These are phyloP conservation scores for Diplodus sargus DNA, from an alignment of 2,797 vertebrate species.

Conservation along the genomic window DNA sequence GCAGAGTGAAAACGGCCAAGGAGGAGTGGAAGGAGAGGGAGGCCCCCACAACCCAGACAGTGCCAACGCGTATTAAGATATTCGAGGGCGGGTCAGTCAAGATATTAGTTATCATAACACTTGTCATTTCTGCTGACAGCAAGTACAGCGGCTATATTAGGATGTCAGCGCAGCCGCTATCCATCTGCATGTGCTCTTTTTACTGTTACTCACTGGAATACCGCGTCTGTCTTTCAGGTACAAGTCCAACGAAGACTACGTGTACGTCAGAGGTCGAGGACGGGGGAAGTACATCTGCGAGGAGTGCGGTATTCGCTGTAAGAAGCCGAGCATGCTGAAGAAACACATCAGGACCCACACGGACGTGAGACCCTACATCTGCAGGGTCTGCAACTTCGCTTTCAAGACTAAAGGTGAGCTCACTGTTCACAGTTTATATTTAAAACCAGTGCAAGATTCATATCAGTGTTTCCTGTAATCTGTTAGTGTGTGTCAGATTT, in stretches of 20 bases:
- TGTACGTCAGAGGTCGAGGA: constrained; percentile 97
- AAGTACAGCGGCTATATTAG: constrained; percentile 37
- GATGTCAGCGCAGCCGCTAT: neutral
- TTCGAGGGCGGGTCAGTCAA: constrained; percentile 98
- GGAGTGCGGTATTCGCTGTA: constrained; percentile 99
- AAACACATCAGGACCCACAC: constrained; percentile 99
- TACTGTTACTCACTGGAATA: neutral
- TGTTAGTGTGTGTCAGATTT: constrained; percentile 4
- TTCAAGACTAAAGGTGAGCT: constrained; percentile 99
- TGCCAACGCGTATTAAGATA: constrained; percentile 97
- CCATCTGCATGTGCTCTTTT: neutral
- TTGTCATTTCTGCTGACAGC: constrained; percentile 57
- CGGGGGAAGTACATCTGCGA: constrained; percentile 99
- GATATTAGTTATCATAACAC: constrained; percentile 51
- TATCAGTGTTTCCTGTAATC: neutral
- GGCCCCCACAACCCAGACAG: constrained; percentile 88
- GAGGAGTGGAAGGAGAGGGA: constrained; percentile 96
- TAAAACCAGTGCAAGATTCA: neutral
- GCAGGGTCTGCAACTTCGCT: constrained; percentile 98
- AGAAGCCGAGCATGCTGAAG: constrained; percentile 99
- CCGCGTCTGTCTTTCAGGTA: constrained; percentile 83
- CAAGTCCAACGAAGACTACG: constrained; percentile 99
- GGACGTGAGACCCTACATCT: constrained; percentile 96
- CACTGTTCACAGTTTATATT: neutral
- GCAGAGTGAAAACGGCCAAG: constrained; percentile 93